Evolutionary conservation across 2,113 vertebrate genomes (phyloP).

Genomic region (Gallinago undulata): DNA sequence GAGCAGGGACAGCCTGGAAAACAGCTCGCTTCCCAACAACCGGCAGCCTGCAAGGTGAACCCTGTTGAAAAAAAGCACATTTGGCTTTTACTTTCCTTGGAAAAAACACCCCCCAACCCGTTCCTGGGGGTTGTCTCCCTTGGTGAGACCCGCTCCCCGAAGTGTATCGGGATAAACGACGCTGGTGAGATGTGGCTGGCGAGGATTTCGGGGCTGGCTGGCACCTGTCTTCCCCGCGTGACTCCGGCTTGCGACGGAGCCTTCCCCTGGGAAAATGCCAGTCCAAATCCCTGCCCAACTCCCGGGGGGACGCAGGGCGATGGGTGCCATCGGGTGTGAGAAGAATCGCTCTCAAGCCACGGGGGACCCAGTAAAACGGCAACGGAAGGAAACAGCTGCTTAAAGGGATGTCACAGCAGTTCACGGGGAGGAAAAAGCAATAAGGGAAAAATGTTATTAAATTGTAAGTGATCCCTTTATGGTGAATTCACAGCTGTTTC

Average conservation of each 20-base stretch:
- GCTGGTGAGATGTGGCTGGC: not conserved
- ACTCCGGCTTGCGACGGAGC: not conserved
- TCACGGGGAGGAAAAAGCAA: not conserved
- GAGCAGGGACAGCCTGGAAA: not conserved
- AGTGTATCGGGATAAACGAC: not conserved
- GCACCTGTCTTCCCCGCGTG: not conserved
- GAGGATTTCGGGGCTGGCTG: not conserved
- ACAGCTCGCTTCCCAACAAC: not conserved
- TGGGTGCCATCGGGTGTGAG: not conserved
- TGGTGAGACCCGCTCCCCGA: not conserved
- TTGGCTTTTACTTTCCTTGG: slow-evolving; percentile 28
- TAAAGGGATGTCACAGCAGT: slow-evolving; percentile 9
- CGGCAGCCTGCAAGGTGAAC: not conserved
- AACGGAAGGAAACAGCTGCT: slow-evolving; percentile 4
- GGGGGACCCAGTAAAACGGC: slow-evolving; percentile 3
- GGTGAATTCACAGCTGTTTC: not conserved
- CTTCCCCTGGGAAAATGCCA: not conserved
- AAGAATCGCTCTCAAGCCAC: not conserved
- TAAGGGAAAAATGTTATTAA: slow-evolving; percentile 1
- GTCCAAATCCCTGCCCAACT: not conserved
- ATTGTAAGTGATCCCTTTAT: not conserved
- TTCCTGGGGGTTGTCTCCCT: not conserved
- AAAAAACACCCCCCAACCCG: not conserved
- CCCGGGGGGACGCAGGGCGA: not conserved
- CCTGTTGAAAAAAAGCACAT: not conserved